These are phyloP conservation scores for Embiotoca jacksoni DNA, from an alignment of 2,113 vertebrate genomes.

Conservation along the genomic window DNA sequence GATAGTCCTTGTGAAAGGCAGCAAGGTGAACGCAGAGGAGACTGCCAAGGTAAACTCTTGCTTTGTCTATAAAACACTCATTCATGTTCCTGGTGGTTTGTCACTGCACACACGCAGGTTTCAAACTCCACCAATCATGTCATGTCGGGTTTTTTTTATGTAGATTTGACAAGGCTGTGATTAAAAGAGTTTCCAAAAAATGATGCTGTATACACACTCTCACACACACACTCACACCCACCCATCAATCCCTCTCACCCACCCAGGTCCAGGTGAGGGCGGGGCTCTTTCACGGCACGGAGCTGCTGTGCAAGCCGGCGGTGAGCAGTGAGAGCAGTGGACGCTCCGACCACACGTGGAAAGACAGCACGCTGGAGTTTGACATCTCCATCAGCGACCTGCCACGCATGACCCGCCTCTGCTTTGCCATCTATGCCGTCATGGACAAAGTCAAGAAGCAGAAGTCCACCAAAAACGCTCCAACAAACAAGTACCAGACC, in stretches of 20 bases:
- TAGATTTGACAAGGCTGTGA: no score
- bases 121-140: not conserved
- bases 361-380: conserved; percentile 90
- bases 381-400: conserved; percentile 93
- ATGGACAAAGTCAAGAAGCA: conserved; percentile 97
- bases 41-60: conserved; percentile 89
- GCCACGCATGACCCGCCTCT: conserved; percentile 97
- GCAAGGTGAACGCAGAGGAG: conserved; percentile 97
- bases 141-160: not conserved
- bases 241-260: no score
- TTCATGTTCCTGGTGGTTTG: not conserved
- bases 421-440: conserved; percentile 95
- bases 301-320: conserved; percentile 93
- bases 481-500: conserved; percentile 95
- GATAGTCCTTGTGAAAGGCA: conserved; percentile 91
- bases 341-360: conserved; percentile 93
- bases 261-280: conserved; percentile 94
- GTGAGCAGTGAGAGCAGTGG: conserved; percentile 93
- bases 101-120: not conserved
- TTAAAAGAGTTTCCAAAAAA: no score
- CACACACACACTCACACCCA: not conserved
- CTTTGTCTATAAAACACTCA: not conserved
- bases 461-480: conserved; percentile 92
- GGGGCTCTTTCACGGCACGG: conserved; percentile 97
- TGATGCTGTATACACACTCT: not conserved